A percentile compares a stretch with the other conserved stretches of the same genome.
Evolutionary conservation across 2,888 invertebrate genomes (phyloP).

Genomic region (Brachypalpus laphriformis): DNA sequence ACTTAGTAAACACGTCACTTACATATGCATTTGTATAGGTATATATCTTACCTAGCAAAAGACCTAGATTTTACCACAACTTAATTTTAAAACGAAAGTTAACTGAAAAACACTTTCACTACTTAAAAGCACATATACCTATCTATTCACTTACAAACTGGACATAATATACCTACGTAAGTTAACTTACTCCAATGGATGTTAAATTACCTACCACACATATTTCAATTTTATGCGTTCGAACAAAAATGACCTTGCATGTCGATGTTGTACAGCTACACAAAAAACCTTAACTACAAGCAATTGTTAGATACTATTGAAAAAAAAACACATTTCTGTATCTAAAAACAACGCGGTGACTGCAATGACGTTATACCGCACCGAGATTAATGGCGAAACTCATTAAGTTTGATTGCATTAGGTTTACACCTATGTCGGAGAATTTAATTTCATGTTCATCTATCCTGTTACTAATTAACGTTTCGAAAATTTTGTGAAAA

Average conservation of each 20-base stretch:
- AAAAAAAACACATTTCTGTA: background rate
- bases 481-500: slow-evolving; percentile 3
- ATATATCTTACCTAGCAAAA: too few species aligned
- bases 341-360: slow-evolving; percentile 3
- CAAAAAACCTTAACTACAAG: background rate
- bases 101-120: too few species aligned
- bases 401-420: slow-evolving; percentile 34
- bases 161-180: too few species aligned
- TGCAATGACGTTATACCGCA: background rate
- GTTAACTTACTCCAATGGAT: background rate
- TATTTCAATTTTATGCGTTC: background rate
- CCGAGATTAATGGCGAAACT: slow-evolving; percentile 28
- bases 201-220: background rate
- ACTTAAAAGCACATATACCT: too few species aligned
- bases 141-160: too few species aligned
- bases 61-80: too few species aligned
- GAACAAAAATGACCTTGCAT: background rate
- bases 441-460: slow-evolving; percentile 2
- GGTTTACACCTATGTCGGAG: slow-evolving; percentile 1
- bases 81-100: too few species aligned
- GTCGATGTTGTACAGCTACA: background rate
- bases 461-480: slow-evolving; percentile 13
- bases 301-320: background rate
- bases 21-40: too few species aligned
- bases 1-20: too few species aligned